These are phyloP conservation scores for Meiosimyza platycephala DNA, from an alignment of 2,888 invertebrate genomes.

Conservation along the genomic window DNA sequence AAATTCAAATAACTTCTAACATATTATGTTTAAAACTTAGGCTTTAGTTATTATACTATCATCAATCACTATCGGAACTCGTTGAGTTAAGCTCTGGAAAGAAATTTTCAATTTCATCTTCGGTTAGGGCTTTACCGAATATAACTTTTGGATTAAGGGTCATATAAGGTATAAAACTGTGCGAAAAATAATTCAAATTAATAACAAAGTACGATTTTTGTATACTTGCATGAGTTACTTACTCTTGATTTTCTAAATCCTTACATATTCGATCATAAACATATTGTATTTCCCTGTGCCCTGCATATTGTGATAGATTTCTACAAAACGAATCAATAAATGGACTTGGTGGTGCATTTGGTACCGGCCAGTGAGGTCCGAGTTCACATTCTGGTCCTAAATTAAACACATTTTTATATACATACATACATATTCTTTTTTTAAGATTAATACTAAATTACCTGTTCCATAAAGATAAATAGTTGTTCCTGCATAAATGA, in stretches of 20 bases:
- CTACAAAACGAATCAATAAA: slow-evolving; percentile 39
- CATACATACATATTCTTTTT: no score
- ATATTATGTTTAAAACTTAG: no score
- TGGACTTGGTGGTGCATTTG: slow-evolving; percentile 30
- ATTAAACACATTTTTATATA: no score
- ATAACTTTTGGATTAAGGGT: background rate
- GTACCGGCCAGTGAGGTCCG: slow-evolving; percentile 20
- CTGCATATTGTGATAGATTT: slow-evolving; percentile 27
- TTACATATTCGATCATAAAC: slow-evolving; percentile 22
- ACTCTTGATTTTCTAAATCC: slow-evolving; percentile 30
- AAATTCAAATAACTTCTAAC: no score
- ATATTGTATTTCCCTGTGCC: slow-evolving; percentile 14
- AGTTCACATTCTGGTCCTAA: slow-evolving; percentile 22
- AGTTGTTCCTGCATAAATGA: slow-evolving; percentile 10
- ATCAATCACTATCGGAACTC: background rate
- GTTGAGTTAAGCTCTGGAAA: slow-evolving; percentile 3
- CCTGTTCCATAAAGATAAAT: slow-evolving; percentile 19
- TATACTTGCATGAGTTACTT: background rate
- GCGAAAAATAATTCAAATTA: background rate
- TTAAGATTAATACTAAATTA: background rate
- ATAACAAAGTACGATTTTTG: background rate
- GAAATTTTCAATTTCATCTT: slow-evolving; percentile 29
- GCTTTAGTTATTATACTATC: background rate
- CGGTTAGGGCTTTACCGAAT: slow-evolving; percentile 29
- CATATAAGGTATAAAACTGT: slow-evolving; percentile 21